A percentile compares a stretch with the other conserved stretches of the same genome.
phyloP scores from a whole-genome alignment of 1,140 invertebrate genomes.

The Panulirus ornatus region DNA sequence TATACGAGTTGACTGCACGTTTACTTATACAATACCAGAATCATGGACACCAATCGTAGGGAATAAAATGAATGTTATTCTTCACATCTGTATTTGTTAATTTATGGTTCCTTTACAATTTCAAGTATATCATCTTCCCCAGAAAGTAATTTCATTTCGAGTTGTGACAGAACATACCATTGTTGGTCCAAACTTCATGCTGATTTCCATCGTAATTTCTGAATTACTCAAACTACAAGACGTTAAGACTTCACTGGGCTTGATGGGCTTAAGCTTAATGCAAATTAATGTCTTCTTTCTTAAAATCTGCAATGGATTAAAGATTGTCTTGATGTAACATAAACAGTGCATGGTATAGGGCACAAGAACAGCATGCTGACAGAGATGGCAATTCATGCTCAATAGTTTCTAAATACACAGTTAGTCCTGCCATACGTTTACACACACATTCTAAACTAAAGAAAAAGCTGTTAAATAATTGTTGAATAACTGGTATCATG shows the following conservation, averaged over 20 bases:
- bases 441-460: neutral
- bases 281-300: neutral
- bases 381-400: neutral
- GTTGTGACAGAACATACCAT: neutral
- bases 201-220: neutral
- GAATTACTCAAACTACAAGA: neutral
- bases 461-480: neutral
- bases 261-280: neutral
- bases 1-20: too few species aligned
- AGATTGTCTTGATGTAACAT: neutral
- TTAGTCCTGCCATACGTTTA: neutral
- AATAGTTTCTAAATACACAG: neutral
- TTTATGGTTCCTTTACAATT: slow-evolving; percentile 1
- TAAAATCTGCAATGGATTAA: neutral
- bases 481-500: neutral
- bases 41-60: neutral
- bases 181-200: neutral
- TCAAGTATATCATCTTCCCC: neutral
- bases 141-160: neutral
- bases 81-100: neutral
- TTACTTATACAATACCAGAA: too few species aligned
- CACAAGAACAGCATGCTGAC: neutral
- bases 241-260: neutral
- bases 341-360: neutral
- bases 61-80: neutral